Percentiles rank a stretch among this genome's conserved stretches.
These are phyloP conservation scores for Epinephelus awoara DNA, from an alignment of 2,797 vertebrate species.

Conservation along the genomic window DNA sequence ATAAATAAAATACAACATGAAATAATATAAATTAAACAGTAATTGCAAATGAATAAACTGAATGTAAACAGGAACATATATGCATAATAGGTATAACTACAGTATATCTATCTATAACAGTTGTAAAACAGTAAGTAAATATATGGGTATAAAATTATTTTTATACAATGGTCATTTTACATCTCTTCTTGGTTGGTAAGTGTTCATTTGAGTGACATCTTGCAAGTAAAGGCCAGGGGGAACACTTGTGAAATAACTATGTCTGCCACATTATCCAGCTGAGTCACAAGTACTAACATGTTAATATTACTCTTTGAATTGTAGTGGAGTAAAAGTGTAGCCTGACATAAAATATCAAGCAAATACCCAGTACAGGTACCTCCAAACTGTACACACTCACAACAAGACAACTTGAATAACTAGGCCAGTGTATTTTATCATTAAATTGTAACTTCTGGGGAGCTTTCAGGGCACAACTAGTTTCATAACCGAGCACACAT, in stretches of 20 bases:
- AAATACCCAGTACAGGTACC: background rate
- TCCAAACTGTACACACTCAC: background rate
- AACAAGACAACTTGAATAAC: background rate
- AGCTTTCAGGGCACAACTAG: background rate
- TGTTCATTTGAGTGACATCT: too few species aligned
- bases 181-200: too few species aligned
- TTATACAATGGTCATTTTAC: too few species aligned
- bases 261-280: background rate
- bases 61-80: too few species aligned
- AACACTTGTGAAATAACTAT: background rate
- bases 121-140: too few species aligned
- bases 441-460: background rate
- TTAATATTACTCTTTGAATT: background rate
- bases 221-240: too few species aligned
- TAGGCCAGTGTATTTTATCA: background rate
- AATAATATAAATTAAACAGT: too few species aligned
- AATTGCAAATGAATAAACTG: too few species aligned
- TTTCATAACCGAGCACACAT: background rate
- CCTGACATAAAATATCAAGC: background rate
- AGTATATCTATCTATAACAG: too few species aligned
- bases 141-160: too few species aligned
- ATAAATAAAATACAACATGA: too few species aligned
- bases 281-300: background rate
- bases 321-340: background rate
- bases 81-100: too few species aligned